phyloP scores from a whole-genome alignment of 2,888 invertebrate species.

The Drosophila macrospina region DNA sequence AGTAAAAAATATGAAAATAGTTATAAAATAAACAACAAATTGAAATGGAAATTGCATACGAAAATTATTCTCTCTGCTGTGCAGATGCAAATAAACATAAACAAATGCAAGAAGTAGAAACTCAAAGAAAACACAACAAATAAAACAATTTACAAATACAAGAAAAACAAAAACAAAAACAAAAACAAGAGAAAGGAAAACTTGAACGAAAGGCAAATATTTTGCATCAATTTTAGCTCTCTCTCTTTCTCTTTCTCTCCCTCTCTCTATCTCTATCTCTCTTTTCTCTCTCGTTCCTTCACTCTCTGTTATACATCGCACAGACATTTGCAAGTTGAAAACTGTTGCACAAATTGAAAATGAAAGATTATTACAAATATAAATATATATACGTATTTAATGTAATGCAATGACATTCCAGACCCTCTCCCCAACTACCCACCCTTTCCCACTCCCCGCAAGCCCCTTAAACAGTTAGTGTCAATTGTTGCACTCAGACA shows the following conservation, averaged over 20 bases:
- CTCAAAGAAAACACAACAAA: slow-evolving; percentile 12
- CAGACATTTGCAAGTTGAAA: slow-evolving; percentile 20
- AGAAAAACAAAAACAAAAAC: slow-evolving; percentile 3
- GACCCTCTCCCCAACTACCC: slow-evolving; percentile 20
- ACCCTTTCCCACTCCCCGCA: not conserved
- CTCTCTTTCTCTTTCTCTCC: slow-evolving; percentile 9
- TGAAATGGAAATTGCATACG: slow-evolving; percentile 43
- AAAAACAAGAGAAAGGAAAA: slow-evolving; percentile 33
- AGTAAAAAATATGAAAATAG: slow-evolving; percentile 26
- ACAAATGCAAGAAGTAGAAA: slow-evolving; percentile 17
- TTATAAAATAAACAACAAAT: slow-evolving; percentile 29
- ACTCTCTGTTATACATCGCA: slow-evolving; percentile 26
- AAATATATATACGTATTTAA: slow-evolving; percentile 24
- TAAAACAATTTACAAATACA: slow-evolving; percentile 14
- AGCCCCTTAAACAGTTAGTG: not conserved
- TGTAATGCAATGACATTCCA: slow-evolving; percentile 39
- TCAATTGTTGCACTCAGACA: slow-evolving; percentile 5
- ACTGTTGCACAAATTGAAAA: slow-evolving; percentile 33
- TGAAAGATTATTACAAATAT: slow-evolving; percentile 6
- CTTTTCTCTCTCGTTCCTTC: too few relatives aligned
- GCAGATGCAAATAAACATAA: slow-evolving; percentile 82
- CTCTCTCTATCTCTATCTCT: slow-evolving; percentile 11
- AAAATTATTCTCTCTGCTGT: slow-evolving; percentile 81
- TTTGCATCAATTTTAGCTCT: slow-evolving; percentile 43
- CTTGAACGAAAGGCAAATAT: slow-evolving; percentile 45